These are phyloP conservation scores for Ichneumoninae sp. DNA, from an alignment of 2,888 invertebrate genomes.

Conservation along the genomic window DNA sequence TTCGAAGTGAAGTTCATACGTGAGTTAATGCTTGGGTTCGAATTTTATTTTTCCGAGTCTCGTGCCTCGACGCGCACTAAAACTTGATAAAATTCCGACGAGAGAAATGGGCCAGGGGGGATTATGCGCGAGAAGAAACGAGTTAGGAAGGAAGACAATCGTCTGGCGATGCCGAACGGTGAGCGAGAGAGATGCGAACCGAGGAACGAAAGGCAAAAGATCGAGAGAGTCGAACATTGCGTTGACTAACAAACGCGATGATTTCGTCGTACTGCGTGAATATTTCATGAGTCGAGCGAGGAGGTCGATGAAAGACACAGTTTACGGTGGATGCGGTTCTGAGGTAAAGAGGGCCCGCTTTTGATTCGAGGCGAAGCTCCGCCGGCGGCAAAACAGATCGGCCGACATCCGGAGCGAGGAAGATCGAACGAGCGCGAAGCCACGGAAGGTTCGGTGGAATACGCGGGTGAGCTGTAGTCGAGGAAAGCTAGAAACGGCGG, in stretches of 20 bases:
- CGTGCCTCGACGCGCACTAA: background rate
- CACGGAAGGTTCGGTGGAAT: constrained; percentile 14
- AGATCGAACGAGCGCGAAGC: constrained; percentile 38
- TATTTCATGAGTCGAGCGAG: constrained; percentile 78
- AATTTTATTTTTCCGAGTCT: background rate
- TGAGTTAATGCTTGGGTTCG: no score
- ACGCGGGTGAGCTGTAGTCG: constrained; percentile 3
- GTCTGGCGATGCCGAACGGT: background rate
- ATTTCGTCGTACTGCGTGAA: constrained; percentile 79
- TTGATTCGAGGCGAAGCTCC: constrained; percentile 37
- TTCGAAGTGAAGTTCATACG: no score
- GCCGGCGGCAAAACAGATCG: constrained; percentile 32
- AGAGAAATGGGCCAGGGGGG: constrained; percentile 71
- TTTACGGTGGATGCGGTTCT: constrained; percentile 3
- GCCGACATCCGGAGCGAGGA: constrained; percentile 47
- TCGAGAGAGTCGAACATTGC: constrained; percentile 59
- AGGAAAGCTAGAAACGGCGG: constrained; percentile 31
- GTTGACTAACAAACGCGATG: constrained; percentile 78
- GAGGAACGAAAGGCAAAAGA: constrained; percentile 31
- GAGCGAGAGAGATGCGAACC: constrained; percentile 38
- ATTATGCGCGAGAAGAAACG: constrained; percentile 65
- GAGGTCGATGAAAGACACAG: constrained; percentile 31
- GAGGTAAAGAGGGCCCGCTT: constrained; percentile 21
- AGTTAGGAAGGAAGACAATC: background rate
- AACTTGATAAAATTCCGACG: constrained; percentile 60